A percentile compares a stretch with the other conserved stretches of the same genome.
phyloP scores from a whole-genome alignment of 2,888 invertebrate species.

The Thereva unica region DNA sequence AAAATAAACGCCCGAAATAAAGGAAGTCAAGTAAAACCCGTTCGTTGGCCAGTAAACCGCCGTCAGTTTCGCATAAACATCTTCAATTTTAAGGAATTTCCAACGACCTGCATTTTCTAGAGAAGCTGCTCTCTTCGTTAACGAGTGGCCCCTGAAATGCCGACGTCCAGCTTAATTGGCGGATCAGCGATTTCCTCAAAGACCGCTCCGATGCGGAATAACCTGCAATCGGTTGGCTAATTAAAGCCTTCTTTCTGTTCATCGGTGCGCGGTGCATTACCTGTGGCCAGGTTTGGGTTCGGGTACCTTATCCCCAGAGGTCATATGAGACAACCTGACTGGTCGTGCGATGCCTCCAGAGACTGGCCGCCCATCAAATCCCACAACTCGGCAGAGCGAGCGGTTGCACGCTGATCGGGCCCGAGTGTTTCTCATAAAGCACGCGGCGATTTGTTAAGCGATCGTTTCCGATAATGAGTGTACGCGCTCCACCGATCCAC shows the following conservation, averaged over 20 bases:
- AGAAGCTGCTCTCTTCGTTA: conserved; percentile 6
- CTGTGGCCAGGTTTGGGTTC: conserved; percentile 7
- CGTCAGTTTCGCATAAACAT: neutral
- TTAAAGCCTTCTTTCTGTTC: conserved; percentile 29
- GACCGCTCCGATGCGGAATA: conserved; percentile 10
- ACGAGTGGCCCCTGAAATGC: conserved; percentile 26
- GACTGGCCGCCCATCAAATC: conserved; percentile 1
- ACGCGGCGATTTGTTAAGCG: conserved; percentile 35
- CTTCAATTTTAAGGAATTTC: conserved; percentile 15
- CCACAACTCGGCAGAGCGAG: neutral
- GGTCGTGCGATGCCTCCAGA: conserved; percentile 14
- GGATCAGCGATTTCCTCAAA: conserved; percentile 21
- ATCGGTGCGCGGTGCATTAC: conserved; percentile 22
- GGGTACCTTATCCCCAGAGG: conserved; percentile 26
- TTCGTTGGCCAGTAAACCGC: neutral
- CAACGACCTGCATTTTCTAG: conserved; percentile 8
- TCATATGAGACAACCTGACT: conserved; percentile 23
- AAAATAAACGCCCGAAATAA: neutral
- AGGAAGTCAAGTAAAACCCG: neutral
- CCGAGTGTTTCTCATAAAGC: conserved; percentile 31
- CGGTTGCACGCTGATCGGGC: conserved; percentile 8
- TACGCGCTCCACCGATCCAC: conserved; percentile 33
- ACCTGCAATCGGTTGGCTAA: conserved; percentile 33
- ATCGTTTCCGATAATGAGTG: conserved; percentile 36
- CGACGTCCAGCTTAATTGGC: conserved; percentile 21